Evolutionary conservation across 2,113 vertebrate species (phyloP), one percentile per base, ranked within the genome.

Genomic region (Cyprinodon tularosa): DNA sequence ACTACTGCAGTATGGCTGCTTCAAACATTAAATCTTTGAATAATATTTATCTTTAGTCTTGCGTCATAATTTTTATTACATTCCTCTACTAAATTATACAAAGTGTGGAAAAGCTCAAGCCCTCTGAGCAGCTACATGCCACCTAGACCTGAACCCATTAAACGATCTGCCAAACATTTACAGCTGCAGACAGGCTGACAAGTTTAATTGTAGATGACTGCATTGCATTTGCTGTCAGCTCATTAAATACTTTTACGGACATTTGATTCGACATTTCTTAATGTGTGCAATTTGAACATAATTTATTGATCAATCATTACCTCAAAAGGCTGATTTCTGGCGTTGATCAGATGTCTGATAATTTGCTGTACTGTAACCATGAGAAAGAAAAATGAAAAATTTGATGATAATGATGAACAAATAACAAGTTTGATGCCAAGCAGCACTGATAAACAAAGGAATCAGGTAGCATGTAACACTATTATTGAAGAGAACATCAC

Each of bases 261-360:
- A 22, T 42, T 63, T 40, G 15, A 22, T 42, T 57, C 48, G 20
- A 48, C n/a, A 57, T 36, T 50, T 36, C 37, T 3, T 38, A 64
- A 42, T 64, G 38, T 22, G 3, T 66, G 61, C 40, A 65, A 12
- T 45, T 66, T n/a, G 13, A 60, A 38, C 4, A 29, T 12, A 3
- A 36, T 47, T 64, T 77, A 73, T 63, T 3, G 48, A 65, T 61
- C 65, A 70, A 60, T 36, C 37, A 42, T 42, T 48, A 42, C 13
- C 38, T 10, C 2, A 22, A 29, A 29, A 37, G 14, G 29, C 42
- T 20, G 4, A 50, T 45, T 22, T 63, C 40, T 12, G 39, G 17
- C 40, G 50, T 57, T 70, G 12, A 22, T 12, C 38, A 42, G 9
- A 12, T 60, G 38, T 37, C 15, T 60, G 4, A 14, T 60, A 29